Evolutionary conservation across 2,113 vertebrate species (phyloP).

Genomic region (Eulacestoma nigropectus): DNA sequence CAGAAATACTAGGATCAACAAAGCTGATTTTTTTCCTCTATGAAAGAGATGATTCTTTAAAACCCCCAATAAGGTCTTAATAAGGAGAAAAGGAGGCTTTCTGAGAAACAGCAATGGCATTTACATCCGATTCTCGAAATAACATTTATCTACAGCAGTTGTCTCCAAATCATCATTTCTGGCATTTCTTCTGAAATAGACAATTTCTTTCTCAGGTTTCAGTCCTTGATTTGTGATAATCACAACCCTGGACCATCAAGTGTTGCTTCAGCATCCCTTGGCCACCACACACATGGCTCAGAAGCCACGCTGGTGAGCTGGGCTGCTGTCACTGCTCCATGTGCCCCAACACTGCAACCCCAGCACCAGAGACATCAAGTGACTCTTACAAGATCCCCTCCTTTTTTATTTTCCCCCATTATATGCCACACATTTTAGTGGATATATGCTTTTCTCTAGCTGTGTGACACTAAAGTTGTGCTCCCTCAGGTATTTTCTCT

Average conservation of each 20-base stretch:
- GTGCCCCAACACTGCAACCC: neutral
- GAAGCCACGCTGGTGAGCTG: accelerated
- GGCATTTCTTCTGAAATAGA: neutral
- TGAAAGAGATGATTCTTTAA: neutral
- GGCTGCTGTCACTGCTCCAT: neutral
- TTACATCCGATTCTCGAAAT: neutral
- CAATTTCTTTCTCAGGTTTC: neutral
- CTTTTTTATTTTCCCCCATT: neutral
- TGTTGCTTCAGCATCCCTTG: neutral
- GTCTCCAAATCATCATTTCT: neutral
- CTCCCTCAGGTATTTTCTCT: neutral
- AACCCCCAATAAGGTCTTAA: neutral
- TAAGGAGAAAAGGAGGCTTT: neutral
- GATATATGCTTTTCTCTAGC: neutral
- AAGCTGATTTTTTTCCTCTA: neutral
- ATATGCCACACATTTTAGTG: accelerated
- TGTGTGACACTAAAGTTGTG: accelerated
- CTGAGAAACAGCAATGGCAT: neutral
- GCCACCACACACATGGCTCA: accelerated
- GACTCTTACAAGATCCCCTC: accelerated
- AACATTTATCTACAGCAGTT: neutral
- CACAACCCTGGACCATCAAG: neutral
- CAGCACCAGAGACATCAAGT: accelerated
- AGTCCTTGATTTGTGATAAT: neutral
- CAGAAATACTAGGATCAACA: neutral